Conservation (phyloP, 2,888 invertebrate species). For the Drosophila limbata region DNA sequence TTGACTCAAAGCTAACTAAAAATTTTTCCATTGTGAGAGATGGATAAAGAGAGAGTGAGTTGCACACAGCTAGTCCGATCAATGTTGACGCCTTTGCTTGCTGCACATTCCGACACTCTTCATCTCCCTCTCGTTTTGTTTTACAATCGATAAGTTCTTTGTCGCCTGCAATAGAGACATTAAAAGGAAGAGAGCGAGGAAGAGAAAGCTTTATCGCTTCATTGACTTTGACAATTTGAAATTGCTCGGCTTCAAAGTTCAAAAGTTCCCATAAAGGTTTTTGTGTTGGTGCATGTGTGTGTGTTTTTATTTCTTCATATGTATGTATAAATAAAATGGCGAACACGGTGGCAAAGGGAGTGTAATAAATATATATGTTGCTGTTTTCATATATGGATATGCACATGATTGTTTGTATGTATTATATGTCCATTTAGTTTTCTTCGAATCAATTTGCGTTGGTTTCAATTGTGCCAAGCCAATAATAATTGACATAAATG, state of each 20-base stretch:
- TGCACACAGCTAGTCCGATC: conserved; percentile 37
- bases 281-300: conserved; percentile 19
- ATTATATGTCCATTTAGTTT: conserved; percentile 63
- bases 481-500: conserved; percentile 77
- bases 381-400: background rate
- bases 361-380: conserved; percentile 35
- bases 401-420: background rate
- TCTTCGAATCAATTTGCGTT: conserved; percentile 77
- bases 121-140: conserved; percentile 22
- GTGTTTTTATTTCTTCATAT: conserved; percentile 30
- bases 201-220: conserved; percentile 55
- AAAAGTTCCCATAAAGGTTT: conserved; percentile 47
- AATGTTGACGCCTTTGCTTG: conserved; percentile 29
- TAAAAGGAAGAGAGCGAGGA: conserved; percentile 5
- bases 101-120: conserved; percentile 8
- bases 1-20: conserved; percentile 34
- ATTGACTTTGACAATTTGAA: conserved; percentile 61
- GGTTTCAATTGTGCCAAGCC: conserved; percentile 72
- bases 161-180: conserved; percentile 16
- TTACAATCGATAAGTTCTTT: conserved; percentile 33
- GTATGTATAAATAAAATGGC: conserved; percentile 34
- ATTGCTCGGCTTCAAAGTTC: conserved; percentile 66
- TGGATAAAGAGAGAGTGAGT: conserved; percentile 16
- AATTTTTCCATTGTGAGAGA: conserved; percentile 49
- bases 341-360: conserved; percentile 15